Conservation (phyloP, 2,888 invertebrate genomes). For the Cosmia pyralina region DNA sequence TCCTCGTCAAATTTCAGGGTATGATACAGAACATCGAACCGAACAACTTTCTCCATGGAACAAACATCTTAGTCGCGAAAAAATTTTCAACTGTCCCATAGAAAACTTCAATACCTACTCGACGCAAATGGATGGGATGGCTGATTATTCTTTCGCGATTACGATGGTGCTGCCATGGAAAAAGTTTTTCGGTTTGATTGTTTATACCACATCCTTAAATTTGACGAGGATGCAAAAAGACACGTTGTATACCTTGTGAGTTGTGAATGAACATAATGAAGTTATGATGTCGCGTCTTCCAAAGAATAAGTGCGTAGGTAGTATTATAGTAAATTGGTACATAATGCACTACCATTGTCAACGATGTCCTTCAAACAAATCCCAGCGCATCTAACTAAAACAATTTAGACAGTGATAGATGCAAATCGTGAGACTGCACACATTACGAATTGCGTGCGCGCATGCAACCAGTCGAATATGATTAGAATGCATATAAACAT, state of each 20-base stretch:
- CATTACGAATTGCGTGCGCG: conserved; percentile 36
- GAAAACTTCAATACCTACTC: no score
- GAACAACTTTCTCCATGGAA: no score
- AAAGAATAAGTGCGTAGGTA: background rate
- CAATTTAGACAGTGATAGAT: conserved; percentile 52
- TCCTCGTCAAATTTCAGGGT: no score
- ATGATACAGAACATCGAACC: no score
- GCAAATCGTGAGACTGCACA: conserved; percentile 42
- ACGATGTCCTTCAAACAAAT: conserved; percentile 23
- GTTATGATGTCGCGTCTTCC: conserved; percentile 1
- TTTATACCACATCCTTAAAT: no score
- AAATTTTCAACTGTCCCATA: no score
- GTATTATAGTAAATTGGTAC: conserved; percentile 14
- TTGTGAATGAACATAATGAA: background rate
- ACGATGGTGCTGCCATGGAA: no score
- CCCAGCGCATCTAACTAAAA: conserved; percentile 19
- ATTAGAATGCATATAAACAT: conserved; percentile 40
- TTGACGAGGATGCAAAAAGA: no score
- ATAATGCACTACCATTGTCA: conserved; percentile 33
- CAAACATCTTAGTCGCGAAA: no score
- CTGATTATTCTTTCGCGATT: no score
- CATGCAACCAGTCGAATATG: conserved; percentile 37
- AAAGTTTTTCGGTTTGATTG: no score
- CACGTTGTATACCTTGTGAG: background rate
- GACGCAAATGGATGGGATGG: no score